phyloP scores from a whole-genome alignment of 2,797 vertebrate species.

The Novumbra hubbsi region DNA sequence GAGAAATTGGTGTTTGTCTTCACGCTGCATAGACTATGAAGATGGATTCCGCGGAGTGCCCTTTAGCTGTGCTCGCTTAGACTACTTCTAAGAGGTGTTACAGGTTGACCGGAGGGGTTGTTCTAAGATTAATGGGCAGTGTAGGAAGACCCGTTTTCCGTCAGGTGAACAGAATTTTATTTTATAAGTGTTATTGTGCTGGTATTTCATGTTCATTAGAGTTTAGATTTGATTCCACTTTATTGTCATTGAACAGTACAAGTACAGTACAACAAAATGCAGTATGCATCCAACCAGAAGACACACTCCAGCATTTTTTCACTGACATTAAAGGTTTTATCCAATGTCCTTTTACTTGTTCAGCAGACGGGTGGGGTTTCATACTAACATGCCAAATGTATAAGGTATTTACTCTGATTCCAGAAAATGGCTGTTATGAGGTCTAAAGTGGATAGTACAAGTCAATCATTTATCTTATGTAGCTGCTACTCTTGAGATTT shows the following conservation, averaged over 20 bases:
- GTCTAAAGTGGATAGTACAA: not conserved
- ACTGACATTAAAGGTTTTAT: constrained; percentile 42
- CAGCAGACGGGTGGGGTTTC: constrained; percentile 20
- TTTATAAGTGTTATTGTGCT: not conserved
- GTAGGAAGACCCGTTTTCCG: not conserved
- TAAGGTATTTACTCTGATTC: constrained; percentile 3
- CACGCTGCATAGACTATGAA: not conserved
- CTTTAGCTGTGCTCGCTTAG: not conserved
- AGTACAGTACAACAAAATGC: no score
- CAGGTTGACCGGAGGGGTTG: not conserved
- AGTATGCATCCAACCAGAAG: no score
- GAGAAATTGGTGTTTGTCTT: not conserved
- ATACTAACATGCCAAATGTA: constrained; percentile 6
- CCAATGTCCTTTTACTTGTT: constrained; percentile 36
- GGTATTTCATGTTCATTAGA: not conserved
- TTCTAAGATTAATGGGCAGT: not conserved
- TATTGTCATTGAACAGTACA: no score
- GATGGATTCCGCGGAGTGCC: constrained; percentile 24
- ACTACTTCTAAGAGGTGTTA: constrained; percentile 18
- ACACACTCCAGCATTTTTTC: constrained; percentile 56
- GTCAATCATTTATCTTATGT: not conserved
- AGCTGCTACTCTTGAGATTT: not conserved
- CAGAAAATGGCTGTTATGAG: not conserved
- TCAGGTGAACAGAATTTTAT: constrained; percentile 9
- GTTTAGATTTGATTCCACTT: no score